Conservation (phyloP, 2,113 vertebrate species). For the Caloenas nicobarica region DNA sequence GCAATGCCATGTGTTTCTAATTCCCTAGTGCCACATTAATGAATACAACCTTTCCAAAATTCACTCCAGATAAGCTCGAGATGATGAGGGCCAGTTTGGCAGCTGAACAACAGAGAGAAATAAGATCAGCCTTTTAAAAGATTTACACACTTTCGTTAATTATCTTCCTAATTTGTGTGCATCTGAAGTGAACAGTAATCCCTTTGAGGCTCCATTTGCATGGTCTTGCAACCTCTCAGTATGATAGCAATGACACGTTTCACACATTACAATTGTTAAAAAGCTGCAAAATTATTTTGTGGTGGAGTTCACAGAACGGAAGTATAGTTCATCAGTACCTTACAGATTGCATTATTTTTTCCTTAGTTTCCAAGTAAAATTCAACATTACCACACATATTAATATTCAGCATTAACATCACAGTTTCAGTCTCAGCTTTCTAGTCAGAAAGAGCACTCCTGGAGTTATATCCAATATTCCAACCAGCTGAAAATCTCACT, state of each 20-base stretch:
- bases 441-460: background rate
- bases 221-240: background rate
- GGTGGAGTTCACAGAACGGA: background rate
- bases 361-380: background rate
- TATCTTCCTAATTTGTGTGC: conserved; percentile 8
- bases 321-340: background rate
- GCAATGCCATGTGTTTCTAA: background rate
- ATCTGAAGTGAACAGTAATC: conserved; percentile 6
- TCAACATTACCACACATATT: background rate
- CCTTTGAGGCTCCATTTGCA: background rate
- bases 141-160: conserved; percentile 16
- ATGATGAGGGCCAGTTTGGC: background rate
- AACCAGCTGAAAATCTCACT: background rate
- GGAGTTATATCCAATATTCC: background rate
- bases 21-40: background rate
- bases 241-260: background rate
- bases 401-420: background rate
- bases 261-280: background rate
- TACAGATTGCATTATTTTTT: background rate
- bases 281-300: background rate
- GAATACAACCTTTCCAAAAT: background rate
- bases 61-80: background rate
- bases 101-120: conserved; percentile 1
- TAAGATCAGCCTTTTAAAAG: conserved; percentile 9
- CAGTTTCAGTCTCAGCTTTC: background rate